Evolutionary conservation across 1,140 invertebrate genomes (phyloP).

Genomic region (Drosophila persimilis): DNA sequence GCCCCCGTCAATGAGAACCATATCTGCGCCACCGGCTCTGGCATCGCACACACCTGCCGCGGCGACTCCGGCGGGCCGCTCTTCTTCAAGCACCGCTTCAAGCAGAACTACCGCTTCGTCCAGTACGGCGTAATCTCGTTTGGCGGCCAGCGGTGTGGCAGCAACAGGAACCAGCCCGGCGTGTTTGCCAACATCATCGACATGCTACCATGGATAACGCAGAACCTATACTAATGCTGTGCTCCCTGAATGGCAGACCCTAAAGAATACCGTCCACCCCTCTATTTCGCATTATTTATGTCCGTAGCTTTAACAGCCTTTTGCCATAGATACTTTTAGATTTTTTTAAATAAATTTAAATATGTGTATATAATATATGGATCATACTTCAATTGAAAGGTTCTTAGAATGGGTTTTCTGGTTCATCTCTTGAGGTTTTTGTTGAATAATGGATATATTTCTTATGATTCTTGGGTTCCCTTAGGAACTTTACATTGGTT

Average conservation of each 20-base stretch:
- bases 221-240: constrained; percentile 56
- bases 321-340: constrained; percentile 52
- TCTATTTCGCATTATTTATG: constrained; percentile 19
- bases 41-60: constrained; percentile 87
- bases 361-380: neutral
- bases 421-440: too few species aligned
- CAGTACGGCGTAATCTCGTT: constrained; percentile 74
- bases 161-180: constrained; percentile 51
- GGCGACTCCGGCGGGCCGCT: constrained; percentile 92
- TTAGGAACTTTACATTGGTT: too few species aligned
- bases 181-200: constrained; percentile 74
- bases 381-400: too few species aligned
- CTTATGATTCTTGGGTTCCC: too few species aligned
- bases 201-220: constrained; percentile 79
- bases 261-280: too few species aligned
- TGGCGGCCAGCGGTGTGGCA: constrained; percentile 58
- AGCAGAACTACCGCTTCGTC: constrained; percentile 41
- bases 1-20: constrained; percentile 83
- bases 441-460: too few species aligned
- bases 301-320: constrained; percentile 32
- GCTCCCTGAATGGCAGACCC: neutral
- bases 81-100: constrained; percentile 54
- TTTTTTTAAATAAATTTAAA: constrained; percentile 21
- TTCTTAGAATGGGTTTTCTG: too few species aligned
- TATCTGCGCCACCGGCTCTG: constrained; percentile 87